Evolutionary conservation across 2,888 invertebrate genomes (phyloP).

Genomic region (Limnephilus rhombicus): DNA sequence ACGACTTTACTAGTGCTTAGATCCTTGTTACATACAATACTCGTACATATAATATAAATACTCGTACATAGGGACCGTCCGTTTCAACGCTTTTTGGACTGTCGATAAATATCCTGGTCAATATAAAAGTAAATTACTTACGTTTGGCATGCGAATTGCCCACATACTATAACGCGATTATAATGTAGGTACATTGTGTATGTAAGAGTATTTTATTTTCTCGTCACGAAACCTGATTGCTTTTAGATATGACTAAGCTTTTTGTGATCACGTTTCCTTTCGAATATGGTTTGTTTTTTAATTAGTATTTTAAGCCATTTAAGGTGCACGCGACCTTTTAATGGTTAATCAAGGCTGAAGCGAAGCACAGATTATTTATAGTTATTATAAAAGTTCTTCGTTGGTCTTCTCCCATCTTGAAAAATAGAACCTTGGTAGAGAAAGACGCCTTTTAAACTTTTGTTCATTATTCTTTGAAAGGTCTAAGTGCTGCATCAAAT

Average conservation of each 20-base stretch:
- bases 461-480: background rate
- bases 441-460: background rate
- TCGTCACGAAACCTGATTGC: background rate
- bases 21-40: background rate
- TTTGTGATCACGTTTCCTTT: slow-evolving; percentile 9
- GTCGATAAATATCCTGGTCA: background rate
- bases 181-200: background rate
- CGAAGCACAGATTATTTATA: background rate
- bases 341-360: slow-evolving; percentile 9
- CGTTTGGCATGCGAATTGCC: background rate
- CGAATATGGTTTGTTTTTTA: slow-evolving; percentile 34
- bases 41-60: too few relatives aligned
- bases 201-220: background rate
- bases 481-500: background rate
- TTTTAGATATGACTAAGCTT: background rate
- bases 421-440: background rate
- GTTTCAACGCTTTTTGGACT: too few relatives aligned
- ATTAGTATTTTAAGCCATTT: slow-evolving; percentile 6
- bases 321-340: slow-evolving; percentile 2
- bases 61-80: too few relatives aligned
- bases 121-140: background rate
- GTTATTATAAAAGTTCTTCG: background rate
- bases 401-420: background rate
- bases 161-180: background rate
- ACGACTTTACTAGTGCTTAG: background rate